phyloP scores from a whole-genome alignment of 2,113 vertebrate species.

The Campylomormyrus tamandua region DNA sequence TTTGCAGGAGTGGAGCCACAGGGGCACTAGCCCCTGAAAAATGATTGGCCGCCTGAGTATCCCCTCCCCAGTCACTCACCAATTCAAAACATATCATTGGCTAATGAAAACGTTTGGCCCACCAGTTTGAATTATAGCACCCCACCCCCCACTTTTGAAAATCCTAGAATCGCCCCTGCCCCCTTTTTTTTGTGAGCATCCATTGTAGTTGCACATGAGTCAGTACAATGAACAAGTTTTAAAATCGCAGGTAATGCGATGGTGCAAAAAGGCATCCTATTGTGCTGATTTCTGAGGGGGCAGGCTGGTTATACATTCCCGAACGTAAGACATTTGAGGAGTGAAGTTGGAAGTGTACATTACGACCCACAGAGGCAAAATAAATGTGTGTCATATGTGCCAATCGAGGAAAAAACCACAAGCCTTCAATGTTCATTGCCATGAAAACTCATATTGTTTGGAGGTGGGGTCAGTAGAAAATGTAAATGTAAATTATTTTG shows the following conservation, averaged over 20 bases:
- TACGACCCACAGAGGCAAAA: neutral
- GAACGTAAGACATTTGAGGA: neutral
- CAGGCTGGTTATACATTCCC: neutral
- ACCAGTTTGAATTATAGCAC: neutral
- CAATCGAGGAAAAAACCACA: neutral
- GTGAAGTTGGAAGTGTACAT: neutral
- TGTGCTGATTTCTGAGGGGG: neutral
- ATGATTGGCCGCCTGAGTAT: neutral
- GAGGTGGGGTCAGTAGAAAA: neutral
- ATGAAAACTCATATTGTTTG: neutral
- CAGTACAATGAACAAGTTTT: neutral
- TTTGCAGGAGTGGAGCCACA: neutral
- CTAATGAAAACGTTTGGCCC: neutral
- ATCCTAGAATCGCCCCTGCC: neutral
- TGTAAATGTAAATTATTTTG: neutral
- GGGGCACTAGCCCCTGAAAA: neutral
- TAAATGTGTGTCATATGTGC: neutral
- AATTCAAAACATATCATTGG: neutral
- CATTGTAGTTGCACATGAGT: neutral
- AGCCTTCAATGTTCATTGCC: neutral
- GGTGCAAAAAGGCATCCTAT: neutral
- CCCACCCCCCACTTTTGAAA: neutral
- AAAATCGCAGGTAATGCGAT: neutral
- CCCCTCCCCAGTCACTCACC: neutral
- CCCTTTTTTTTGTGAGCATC: neutral